phyloP scores from a whole-genome alignment of 2,113 vertebrate genomes.

The Spermophilus dauricus region DNA sequence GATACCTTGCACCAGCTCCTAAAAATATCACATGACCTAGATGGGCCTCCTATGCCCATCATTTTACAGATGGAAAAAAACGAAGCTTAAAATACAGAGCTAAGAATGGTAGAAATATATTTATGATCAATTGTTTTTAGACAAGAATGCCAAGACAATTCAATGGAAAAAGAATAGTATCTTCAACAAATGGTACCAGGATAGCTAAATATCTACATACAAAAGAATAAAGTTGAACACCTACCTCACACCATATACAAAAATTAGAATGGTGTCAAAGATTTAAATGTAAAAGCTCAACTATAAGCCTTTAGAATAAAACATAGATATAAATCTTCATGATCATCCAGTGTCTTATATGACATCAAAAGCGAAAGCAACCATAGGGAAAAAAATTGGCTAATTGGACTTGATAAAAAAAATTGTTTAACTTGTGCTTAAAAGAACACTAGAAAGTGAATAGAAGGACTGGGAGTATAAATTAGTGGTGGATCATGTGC shows the following conservation, averaged over 20 bases:
- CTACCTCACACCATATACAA: background rate
- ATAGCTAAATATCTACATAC: background rate
- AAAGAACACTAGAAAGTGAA: background rate
- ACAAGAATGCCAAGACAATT: background rate
- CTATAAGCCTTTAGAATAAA: background rate
- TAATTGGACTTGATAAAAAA: background rate
- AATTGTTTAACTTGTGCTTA: background rate
- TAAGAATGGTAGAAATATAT: background rate
- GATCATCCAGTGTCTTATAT: background rate
- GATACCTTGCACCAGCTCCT: background rate
- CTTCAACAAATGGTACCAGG: background rate
- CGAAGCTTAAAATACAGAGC: slow-evolving; percentile 1
- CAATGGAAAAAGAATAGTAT: background rate
- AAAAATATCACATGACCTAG: background rate
- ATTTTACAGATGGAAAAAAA: background rate
- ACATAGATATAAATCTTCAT: background rate
- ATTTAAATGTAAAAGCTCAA: background rate
- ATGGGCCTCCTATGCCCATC: background rate
- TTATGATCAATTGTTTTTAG: background rate
- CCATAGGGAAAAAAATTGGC: background rate
- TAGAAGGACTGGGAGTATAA: background rate
- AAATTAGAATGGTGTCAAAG: background rate
- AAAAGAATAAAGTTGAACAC: background rate
- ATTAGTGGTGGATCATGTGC: background rate
- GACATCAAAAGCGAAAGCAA: background rate